phyloP scores from a whole-genome alignment of 2,797 vertebrate species.

The Amblyopsis hoosieri region DNA sequence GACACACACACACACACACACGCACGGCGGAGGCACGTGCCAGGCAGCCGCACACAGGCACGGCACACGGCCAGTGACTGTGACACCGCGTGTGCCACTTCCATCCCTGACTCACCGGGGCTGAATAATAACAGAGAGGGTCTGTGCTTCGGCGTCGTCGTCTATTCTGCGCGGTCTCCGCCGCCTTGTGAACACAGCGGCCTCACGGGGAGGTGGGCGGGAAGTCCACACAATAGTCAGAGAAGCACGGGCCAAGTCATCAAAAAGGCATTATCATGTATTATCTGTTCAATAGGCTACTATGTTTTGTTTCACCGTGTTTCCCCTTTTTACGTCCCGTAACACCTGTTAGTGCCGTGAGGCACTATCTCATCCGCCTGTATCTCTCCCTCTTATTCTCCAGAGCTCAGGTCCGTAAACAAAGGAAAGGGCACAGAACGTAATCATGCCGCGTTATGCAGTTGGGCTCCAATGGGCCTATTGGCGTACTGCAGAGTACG shows the following conservation, averaged over 20 bases:
- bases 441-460: constrained; percentile 64
- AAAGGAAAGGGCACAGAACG: constrained; percentile 63
- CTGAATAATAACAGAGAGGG: constrained; percentile 28
- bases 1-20: constrained; percentile 11
- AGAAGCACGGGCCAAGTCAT: constrained; percentile 44
- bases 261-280: constrained; percentile 33
- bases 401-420: constrained; percentile 41
- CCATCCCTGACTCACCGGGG: constrained; percentile 49
- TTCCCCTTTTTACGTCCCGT: constrained; percentile 18
- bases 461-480: constrained; percentile 44
- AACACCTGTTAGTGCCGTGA: constrained; percentile 21
- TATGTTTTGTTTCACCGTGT: not conserved
- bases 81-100: constrained; percentile 32
- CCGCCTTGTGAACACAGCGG: constrained; percentile 31
- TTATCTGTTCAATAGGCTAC: constrained; percentile 31
- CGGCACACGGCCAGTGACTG: constrained; percentile 31
- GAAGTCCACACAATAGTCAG: constrained; percentile 38
- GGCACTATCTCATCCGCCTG: constrained; percentile 29
- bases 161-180: constrained; percentile 47
- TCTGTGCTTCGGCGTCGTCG: constrained; percentile 46
- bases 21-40: constrained; percentile 26
- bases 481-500: constrained; percentile 55
- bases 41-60: constrained; percentile 16
- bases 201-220: constrained; percentile 47
- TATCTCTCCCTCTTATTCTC: constrained; percentile 27